Percentiles rank a stretch among this genome's conserved stretches.
These are phyloP conservation scores for Orchestia grillus DNA, from an alignment of 1,140 invertebrate species.

Conservation along the genomic window DNA sequence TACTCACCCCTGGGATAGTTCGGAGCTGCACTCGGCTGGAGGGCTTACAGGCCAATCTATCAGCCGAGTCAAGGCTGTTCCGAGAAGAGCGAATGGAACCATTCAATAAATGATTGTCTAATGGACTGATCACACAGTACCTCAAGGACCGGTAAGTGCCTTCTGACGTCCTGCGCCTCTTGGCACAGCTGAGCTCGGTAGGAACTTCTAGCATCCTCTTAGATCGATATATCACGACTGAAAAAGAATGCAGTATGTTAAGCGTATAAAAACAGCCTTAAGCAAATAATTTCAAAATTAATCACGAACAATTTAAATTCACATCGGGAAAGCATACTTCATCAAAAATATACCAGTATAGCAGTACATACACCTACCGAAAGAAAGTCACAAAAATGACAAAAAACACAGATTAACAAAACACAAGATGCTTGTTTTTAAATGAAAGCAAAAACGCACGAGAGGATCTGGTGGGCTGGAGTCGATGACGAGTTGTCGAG, in stretches of 20 bases:
- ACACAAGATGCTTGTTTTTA: not conserved
- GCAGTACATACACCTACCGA: not conserved
- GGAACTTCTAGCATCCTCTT: slow-evolving; percentile 16
- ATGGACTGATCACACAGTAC: not conserved
- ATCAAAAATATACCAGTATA: not conserved
- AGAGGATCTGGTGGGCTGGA: slow-evolving; percentile 58
- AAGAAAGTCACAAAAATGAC: not conserved
- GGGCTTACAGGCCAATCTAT: not conserved
- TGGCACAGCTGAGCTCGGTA: not conserved
- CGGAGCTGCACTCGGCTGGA: not conserved
- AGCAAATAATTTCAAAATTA: not conserved
- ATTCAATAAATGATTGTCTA: not conserved
- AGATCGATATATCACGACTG: not conserved
- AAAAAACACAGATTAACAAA: not conserved
- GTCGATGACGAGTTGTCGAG: slow-evolving; percentile 66
- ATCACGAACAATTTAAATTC: not conserved
- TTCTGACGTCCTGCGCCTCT: not conserved
- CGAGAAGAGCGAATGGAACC: not conserved
- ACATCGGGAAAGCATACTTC: not conserved
- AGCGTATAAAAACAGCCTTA: not conserved
- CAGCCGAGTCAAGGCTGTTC: not conserved
- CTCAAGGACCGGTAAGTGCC: not conserved
- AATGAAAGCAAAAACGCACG: not conserved
- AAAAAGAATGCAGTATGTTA: not conserved
- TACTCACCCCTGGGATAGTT: not conserved